Evolutionary conservation across 2,113 vertebrate species (phyloP), one percentile per base, ranked within the genome.

Genomic region (Sclerurus mexicanus): DNA sequence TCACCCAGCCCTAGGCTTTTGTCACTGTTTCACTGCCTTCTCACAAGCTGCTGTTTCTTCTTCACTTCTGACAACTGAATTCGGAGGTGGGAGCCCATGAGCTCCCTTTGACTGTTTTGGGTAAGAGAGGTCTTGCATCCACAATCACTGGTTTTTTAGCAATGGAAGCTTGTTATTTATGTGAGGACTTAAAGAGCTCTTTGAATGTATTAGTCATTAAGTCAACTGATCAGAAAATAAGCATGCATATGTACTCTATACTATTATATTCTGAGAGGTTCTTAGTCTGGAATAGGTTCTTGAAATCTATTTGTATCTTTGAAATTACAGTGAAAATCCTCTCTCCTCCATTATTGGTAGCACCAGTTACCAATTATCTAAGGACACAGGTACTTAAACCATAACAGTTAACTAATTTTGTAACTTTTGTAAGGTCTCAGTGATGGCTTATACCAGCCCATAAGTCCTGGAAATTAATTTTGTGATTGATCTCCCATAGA

Each of bases 111-210:
- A 76, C 60, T 16, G 4, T 72, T 42, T 81, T 72, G 21, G 69
- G 31, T 56, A 30, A 37, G 7, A 69, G 14, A 66, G 44, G 6
- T 18, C 66, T 83, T 74, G 13, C 25, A 56, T 20, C 2, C 25
- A 20, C 0, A 0, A 56, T 44, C 31, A 64, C 31, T 73, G 30
- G 22, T 77, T 84, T 67, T 12, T 6, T 21, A 40, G 2, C 44
- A 40, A n/a, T 21, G 10, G 37, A 66, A 71, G 20, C 17, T 66
- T 69, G 17, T 7, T 77, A 27, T 56, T 39, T 14, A 39, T 73
- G 25, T 56, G 46, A 81, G 25, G 31, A 72, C 75, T 62, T 88
- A 31, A 82, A 64, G 68, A 80, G 9, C 5, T 49, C 10, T 89
- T 64, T 66, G 12, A 52, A 68, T 12, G 7, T 17, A 14, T 23